A percentile compares a stretch with the other conserved stretches of the same genome.
Conservation (phyloP, 2,888 invertebrate species). For the Rotaria sp. region DNA sequence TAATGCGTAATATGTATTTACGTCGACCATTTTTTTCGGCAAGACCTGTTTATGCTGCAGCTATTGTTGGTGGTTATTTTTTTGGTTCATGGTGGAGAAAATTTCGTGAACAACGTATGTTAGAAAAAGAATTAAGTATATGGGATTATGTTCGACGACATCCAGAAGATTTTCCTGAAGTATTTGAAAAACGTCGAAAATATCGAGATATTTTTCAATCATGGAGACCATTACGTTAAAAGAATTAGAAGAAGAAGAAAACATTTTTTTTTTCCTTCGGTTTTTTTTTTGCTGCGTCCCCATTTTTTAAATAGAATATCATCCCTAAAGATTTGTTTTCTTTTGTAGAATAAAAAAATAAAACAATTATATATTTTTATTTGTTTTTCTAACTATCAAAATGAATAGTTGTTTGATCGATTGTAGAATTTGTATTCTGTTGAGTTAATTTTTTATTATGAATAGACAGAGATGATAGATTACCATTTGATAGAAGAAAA, state of each 20-base stretch:
- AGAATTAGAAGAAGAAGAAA: background rate
- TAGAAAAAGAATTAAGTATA: slow-evolving; percentile 35
- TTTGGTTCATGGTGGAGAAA: background rate
- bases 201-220: slow-evolving; percentile 37
- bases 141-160: slow-evolving; percentile 41
- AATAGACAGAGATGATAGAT: too few relatives aligned
- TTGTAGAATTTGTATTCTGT: too few relatives aligned
- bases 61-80: background rate
- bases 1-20: background rate
- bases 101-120: background rate
- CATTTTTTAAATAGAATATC: background rate
- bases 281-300: background rate
- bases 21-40: background rate
- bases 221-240: slow-evolving; percentile 37
- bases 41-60: background rate
- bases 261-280: background rate
- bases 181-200: slow-evolving; percentile 36
- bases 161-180: slow-evolving; percentile 41
- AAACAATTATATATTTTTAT: background rate
- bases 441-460: too few relatives aligned
- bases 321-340: background rate
- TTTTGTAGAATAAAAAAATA: slow-evolving; percentile 16
- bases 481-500: background rate
- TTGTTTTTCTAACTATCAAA: background rate
- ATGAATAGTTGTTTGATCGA: background rate